Percentiles rank a stretch among this genome's conserved stretches.
Evolutionary conservation across 2,113 vertebrate genomes (phyloP).

Genomic region (Vulpes lagopus): DNA sequence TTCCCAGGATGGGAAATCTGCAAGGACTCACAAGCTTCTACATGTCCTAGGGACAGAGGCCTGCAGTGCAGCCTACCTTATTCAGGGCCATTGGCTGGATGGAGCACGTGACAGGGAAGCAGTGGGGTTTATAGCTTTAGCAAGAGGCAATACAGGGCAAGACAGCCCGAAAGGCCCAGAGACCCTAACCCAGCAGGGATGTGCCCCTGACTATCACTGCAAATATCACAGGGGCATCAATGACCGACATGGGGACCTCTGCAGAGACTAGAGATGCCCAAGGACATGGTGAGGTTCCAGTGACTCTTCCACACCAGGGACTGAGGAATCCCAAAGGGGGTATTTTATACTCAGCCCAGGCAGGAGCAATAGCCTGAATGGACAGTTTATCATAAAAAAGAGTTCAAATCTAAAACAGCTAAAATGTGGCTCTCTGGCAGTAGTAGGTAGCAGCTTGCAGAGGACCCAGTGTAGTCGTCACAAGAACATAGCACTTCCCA

Average conservation of each 20-base stretch:
- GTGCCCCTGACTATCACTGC: not conserved
- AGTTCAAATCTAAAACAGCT: not conserved
- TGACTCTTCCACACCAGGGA: not conserved
- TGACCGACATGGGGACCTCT: not conserved
- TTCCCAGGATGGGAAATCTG: not conserved
- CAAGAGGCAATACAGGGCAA: not conserved
- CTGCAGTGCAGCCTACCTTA: not conserved
- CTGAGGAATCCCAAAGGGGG: not conserved
- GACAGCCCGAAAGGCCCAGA: not conserved
- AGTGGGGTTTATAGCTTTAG: not conserved
- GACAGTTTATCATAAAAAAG: not conserved
- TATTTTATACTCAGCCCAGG: not conserved
- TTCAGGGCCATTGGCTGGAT: not conserved
- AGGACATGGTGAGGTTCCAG: not conserved
- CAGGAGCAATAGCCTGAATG: not conserved
- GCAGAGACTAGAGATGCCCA: not conserved
- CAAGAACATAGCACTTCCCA: not conserved
- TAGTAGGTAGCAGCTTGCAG: not conserved
- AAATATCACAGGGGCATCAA: not conserved
- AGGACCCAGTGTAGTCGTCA: rapidly evolving
- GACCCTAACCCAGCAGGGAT: not conserved
- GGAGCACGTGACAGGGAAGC: not conserved
- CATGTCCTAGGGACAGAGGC: not conserved
- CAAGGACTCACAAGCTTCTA: not conserved
- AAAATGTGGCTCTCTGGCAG: not conserved